Evolutionary conservation across 2,113 vertebrate species (phyloP).

Genomic region (Alaudala cheleensis): DNA sequence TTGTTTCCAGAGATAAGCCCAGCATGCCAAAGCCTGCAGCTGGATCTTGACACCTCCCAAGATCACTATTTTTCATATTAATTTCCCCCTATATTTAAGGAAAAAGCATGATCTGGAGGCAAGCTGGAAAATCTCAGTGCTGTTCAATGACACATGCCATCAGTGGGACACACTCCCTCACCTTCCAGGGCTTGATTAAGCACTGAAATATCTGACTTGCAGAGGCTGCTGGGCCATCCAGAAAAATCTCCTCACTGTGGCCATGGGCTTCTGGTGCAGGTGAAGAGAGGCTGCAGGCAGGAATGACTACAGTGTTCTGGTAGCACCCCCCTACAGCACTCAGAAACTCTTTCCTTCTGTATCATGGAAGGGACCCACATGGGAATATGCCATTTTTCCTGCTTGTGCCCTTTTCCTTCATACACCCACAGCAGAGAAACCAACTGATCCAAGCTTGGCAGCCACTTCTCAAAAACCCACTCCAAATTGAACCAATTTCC

Average conservation of each 20-base stretch:
- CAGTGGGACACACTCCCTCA: neutral
- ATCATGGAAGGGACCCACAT: no score
- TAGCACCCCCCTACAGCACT: neutral
- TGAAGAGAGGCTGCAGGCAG: neutral
- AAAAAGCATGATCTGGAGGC: neutral
- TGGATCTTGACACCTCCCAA: neutral
- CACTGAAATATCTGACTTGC: neutral
- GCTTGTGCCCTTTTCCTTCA: neutral
- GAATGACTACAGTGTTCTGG: accelerated
- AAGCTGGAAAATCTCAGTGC: neutral
- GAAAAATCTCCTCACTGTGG: neutral
- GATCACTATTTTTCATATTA: neutral
- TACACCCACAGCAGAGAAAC: neutral
- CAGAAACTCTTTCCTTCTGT: neutral
- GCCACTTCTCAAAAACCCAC: neutral
- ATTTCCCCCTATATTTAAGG: neutral
- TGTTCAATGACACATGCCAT: no score
- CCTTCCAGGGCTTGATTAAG: neutral
- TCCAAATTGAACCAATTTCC: neutral
- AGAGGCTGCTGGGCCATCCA: neutral
- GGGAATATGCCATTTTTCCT: neutral
- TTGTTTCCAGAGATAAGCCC: neutral
- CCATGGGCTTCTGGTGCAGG: neutral
- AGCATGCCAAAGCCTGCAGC: neutral
- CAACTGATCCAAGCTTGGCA: neutral